Conservation (phyloP, 1,140 invertebrate genomes). For the Monochamus saltuarius region DNA sequence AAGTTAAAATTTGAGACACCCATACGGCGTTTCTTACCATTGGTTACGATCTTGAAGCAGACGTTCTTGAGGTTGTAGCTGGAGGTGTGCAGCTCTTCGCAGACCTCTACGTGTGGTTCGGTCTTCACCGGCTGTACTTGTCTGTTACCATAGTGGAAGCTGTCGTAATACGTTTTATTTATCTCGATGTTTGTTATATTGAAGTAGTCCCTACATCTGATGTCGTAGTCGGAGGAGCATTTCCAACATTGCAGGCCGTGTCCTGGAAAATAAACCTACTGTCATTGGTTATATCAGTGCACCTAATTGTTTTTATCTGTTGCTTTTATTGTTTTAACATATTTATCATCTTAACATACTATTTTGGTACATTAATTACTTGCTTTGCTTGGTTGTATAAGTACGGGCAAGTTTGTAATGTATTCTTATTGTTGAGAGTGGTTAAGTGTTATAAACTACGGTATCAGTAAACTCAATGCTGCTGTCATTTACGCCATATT, state of each 20-base stretch:
- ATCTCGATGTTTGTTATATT: constrained; percentile 59
- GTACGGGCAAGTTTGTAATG: no score
- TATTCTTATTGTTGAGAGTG: no score
- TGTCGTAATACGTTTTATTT: constrained; percentile 59
- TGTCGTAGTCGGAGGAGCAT: constrained; percentile 68
- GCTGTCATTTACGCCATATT: no score
- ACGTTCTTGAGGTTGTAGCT: constrained; percentile 41
- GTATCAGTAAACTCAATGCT: no score
- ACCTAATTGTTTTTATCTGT: no score
- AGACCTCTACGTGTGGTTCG: constrained; percentile 21
- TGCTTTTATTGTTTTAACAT: no score
- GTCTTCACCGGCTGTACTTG: constrained; percentile 18
- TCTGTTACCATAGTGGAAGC: constrained; percentile 29
- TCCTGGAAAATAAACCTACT: constrained; percentile 59
- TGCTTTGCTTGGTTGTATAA: no score
- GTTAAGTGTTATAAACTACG: no score
- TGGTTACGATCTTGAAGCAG: constrained; percentile 33
- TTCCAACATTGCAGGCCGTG: constrained; percentile 69
- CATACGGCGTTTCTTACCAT: constrained; percentile 23
- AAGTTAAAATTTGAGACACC: no score
- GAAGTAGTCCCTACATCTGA: constrained; percentile 71
- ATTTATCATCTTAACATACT: no score
- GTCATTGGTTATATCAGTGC: no score
- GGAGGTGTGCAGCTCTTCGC: constrained; percentile 42
- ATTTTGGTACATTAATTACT: no score